These are phyloP conservation scores for Rotaria magnacalcarata DNA, from an alignment of 2,888 invertebrate genomes.

Conservation along the genomic window DNA sequence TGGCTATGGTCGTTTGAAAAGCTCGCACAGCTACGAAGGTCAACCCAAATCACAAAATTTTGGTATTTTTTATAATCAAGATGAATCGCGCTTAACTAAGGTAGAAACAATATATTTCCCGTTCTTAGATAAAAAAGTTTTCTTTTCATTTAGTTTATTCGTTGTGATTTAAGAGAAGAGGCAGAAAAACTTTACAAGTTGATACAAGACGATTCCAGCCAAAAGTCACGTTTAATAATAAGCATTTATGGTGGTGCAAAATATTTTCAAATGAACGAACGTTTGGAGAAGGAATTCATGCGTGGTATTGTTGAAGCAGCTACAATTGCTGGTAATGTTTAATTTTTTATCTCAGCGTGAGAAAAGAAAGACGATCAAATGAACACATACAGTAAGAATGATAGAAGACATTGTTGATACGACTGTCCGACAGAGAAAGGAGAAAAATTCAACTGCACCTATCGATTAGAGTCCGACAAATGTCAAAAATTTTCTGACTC, in stretches of 20 bases:
- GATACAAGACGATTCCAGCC: too few relatives aligned
- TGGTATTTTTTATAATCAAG: not conserved
- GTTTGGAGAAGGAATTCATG: not conserved
- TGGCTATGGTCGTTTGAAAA: slow-evolving; percentile 6
- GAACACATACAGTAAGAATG: not conserved
- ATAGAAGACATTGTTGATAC: too few relatives aligned
- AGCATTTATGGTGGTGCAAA: not conserved
- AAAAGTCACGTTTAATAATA: not conserved
- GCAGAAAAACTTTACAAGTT: too few relatives aligned
- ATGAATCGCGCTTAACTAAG: slow-evolving; percentile 2
- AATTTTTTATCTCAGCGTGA: not conserved
- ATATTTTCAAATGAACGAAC: not conserved
- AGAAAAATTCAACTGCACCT: not conserved
- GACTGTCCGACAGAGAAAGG: not conserved
- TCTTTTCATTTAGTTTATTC: not conserved
- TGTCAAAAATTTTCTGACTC: not conserved
- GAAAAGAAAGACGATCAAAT: not conserved
- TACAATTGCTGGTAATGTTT: not conserved
- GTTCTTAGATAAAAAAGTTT: not conserved
- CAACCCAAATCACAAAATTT: not conserved
- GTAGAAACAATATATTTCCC: not conserved
- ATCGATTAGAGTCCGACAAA: not conserved
- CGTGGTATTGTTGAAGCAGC: not conserved
- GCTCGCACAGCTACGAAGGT: not conserved
- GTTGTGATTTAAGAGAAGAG: too few relatives aligned